Conservation (phyloP, 2,113 vertebrate species). For the Atractosteus spatula region DNA sequence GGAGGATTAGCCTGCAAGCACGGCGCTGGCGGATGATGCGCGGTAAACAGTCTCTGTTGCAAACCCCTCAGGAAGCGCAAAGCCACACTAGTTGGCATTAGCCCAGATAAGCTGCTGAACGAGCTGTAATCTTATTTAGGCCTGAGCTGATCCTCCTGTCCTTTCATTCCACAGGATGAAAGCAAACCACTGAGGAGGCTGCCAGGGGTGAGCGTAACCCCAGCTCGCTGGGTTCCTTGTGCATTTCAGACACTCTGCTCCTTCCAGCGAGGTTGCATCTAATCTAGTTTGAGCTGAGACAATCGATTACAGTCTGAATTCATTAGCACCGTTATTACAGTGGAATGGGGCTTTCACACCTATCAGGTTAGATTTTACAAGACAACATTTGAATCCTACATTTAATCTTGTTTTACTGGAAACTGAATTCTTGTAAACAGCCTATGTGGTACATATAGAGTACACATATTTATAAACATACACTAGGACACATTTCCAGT, state of each 20-base stretch:
- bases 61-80: slow-evolving; percentile 83
- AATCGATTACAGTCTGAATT: slow-evolving; percentile 97
- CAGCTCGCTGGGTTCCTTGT: slow-evolving; percentile 64
- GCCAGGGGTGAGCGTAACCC: slow-evolving; percentile 65
- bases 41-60: slow-evolving; percentile 84
- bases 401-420: slow-evolving; percentile 53
- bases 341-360: slow-evolving; percentile 70
- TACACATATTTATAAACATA: slow-evolving; percentile 34
- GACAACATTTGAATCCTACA: slow-evolving; percentile 63
- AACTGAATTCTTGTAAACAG: neutral
- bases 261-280: slow-evolving; percentile 93
- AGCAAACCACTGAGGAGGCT: slow-evolving; percentile 77
- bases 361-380: slow-evolving; percentile 71
- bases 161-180: slow-evolving; percentile 85
- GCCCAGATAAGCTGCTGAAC: slow-evolving; percentile 97
- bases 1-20: slow-evolving; percentile 79
- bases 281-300: slow-evolving; percentile 89
- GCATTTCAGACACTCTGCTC: slow-evolving; percentile 76
- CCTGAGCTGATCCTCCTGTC: slow-evolving; percentile 96
- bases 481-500: slow-evolving; percentile 27
- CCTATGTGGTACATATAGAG: neutral
- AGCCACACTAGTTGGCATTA: slow-evolving; percentile 96
- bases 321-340: slow-evolving; percentile 88
- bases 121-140: slow-evolving; percentile 99
- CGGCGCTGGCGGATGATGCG: slow-evolving; percentile 81